Evolutionary conservation across 2,113 vertebrate species (phyloP), one percentile per base, ranked within the genome.

Genomic region (Maccullochella peelii): DNA sequence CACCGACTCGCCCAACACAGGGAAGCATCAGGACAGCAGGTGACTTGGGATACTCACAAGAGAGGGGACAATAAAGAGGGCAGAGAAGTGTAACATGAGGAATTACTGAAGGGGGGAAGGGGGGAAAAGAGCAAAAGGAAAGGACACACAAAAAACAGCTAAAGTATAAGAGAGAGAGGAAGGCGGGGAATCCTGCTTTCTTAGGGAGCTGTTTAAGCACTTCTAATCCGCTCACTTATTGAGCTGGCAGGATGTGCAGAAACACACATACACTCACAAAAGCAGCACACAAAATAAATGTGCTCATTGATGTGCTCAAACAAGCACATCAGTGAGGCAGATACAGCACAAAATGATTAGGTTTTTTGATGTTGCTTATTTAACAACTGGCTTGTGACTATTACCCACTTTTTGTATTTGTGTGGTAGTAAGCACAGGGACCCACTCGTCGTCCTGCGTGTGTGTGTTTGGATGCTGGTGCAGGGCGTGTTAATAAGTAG

Each of bases 201-300:
- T 91, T 86, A 62, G 81, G 74, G 86, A 83, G 78, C 55, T 83
- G 85, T 61, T 63, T 88, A 85, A 86, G 73, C 65, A 73, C 62
- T 75, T 77, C 40, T 91, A 90, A 93, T 91, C 89, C 79, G 58
- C 70, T 92, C 86, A 79, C 79, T 69, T 70, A 71, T 57, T 84
- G 73, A 88, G 83, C 69, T 38, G 33, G 36, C 66, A 54, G 70
- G 85, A 70, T 63, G 61, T 87, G 67, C 70, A 79, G 58, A 62
- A 77, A 62, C 71, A 86, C 80, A 40, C 57, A 58, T 14, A 63
- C 77, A 52, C 66, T 54, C 50, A 23, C 42, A 50, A 33, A 52
- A 55, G 44, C 55, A 55, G 44, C 55, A 67, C 20, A 38, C 25
- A 55, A 58, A 79, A 27, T 38, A 6, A 44, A 58, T 63, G 8